Percentiles rank a stretch among this genome's conserved stretches.
Evolutionary conservation across 2,797 vertebrate species (phyloP).

Genomic region (Catamblyrhynchus diadema): DNA sequence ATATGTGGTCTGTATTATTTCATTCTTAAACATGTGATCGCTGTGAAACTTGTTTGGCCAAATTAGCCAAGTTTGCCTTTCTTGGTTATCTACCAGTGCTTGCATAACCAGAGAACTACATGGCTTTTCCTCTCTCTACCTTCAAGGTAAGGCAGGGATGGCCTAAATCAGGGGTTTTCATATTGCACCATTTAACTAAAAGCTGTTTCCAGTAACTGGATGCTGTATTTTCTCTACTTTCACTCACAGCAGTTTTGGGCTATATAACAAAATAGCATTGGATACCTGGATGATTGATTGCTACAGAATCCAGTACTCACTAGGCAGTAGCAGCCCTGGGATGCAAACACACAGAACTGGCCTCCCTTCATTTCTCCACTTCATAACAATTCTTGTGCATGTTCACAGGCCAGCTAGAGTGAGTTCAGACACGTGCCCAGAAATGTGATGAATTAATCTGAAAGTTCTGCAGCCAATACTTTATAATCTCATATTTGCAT

Average conservation of each 20-base stretch:
- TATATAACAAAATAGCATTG: not conserved
- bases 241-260: not conserved
- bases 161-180: not conserved
- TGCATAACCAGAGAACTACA: not conserved
- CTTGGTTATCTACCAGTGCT: not conserved
- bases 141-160: not conserved
- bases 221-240: not conserved
- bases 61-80: not conserved
- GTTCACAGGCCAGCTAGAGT: not conserved
- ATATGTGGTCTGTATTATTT: not conserved
- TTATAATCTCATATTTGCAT: not conserved
- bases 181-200: not conserved
- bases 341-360: not conserved
- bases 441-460: not conserved
- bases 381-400: not conserved
- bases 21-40: not conserved
- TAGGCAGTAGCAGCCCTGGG: not conserved
- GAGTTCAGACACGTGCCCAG: not conserved
- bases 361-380: not conserved
- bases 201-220: not conserved
- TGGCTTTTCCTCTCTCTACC: not conserved
- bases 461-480: not conserved
- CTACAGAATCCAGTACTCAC: accelerated
- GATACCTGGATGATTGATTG: not conserved
- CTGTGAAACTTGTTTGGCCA: not conserved